Evolutionary conservation across 1,140 invertebrate genomes (phyloP), one percentile per base, ranked within the genome.

Genomic region (Drosophila auraria): DNA sequence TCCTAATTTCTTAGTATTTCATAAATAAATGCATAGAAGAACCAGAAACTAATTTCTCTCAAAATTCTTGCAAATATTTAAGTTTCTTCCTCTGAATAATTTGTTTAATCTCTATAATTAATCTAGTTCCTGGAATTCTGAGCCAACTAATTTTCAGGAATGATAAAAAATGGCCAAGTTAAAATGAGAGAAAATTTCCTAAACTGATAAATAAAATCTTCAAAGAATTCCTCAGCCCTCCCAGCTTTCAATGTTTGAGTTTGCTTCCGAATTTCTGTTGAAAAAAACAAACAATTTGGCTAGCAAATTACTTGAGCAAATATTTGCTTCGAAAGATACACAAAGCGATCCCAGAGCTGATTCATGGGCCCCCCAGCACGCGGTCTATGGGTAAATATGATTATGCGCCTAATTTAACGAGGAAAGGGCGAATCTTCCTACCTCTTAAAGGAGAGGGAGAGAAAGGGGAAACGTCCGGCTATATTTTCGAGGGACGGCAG

Each of bases 331-430:
- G 57, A 20, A 66, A 63, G 20, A 53, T 30, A 51, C 15, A 56
- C 33, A 50, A 47, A 72, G 38, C 78, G 45, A 53, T 54, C n/a
- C 54, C 17, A 63, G 45, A 77, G 80, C 77, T 73, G 64, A 74
- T 53, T 71, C 78, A 74, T 50, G 57, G 6, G 17, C 60, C 44
- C n/a, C 25, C 15, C 64, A 64, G 58, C 33, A 33, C 33, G 33
- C 33, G 33, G 33, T 68, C 54, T 73, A 54, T 30, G 63, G 70
- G 66, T 78, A 81, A 81, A 81, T 78, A 87, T 87, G 69, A 87
- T 83, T 87, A 87, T 68, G 74, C 66, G 78, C 69, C 77, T 78
- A 81, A 87, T 81, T 87, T 79, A 81, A 71, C 78, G 56, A 63
- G 79, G 59, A 78, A 54, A 42, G 25, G 54, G 45, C 68, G 8